Evolutionary conservation across 2,113 vertebrate genomes (phyloP), one percentile per base, ranked within the genome.

Genomic region (Poecile atricapillus): DNA sequence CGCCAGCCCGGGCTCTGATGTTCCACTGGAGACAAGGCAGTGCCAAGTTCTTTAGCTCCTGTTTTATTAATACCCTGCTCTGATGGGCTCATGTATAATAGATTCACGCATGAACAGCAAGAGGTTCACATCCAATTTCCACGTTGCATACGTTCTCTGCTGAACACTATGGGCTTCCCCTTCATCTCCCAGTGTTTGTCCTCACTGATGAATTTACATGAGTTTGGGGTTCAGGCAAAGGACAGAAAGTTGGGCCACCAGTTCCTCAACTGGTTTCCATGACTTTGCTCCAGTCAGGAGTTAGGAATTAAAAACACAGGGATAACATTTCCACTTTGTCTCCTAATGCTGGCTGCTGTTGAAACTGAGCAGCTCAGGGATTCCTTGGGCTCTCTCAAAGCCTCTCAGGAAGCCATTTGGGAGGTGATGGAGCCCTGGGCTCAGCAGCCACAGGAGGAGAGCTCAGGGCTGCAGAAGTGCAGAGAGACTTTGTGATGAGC

Each of bases 31-130:
- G 83, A 69, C 93, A 25, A 58, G 93, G 96, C 91, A 96, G 93
- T 13, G 92, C 95, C 88, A 52, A 94, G 94, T 37, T 95, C 96
- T 97, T 92, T 69, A 76, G 96, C 93, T 98, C 89, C 88, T 98
- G 94, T 97, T 98, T 98, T 96, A 98, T 98, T 98, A 87, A 98
- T 98, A 78, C 3, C n/a, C 96, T 90, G 80, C 94, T 95, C 94
- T 92, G 94, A 95, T 75, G 77, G 67, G 55, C 86, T 59, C 68
- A 53, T 98, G 83, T 98, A 98, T 98, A 98, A 98, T 98, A 93
- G 94, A 98, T 95, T 13, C 3, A 8, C 49, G 33, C 77, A 87
- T 96, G 97, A 97, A 97, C 89, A 92, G 93, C 68, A 16, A 82
- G 94, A 96, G 94, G 88, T 86, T 93, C 65, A 78, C 87, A 77